These are phyloP conservation scores for Cyanoramphus novaezelandiae DNA, from an alignment of 2,113 vertebrate genomes.

Conservation along the genomic window DNA sequence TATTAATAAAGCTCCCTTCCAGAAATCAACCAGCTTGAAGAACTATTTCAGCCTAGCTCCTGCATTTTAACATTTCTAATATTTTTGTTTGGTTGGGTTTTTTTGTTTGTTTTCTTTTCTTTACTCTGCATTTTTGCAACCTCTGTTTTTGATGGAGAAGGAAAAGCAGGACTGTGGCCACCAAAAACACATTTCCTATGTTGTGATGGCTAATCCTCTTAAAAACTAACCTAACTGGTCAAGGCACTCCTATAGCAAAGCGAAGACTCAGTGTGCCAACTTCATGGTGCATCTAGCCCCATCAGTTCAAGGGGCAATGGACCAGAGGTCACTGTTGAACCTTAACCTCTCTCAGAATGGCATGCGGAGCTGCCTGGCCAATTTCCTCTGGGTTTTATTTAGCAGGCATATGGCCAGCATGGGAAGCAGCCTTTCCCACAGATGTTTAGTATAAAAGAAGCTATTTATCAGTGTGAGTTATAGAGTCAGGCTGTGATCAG, in stretches of 20 bases:
- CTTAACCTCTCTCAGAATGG: conserved; percentile 52
- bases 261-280: background rate
- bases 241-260: background rate
- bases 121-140: background rate
- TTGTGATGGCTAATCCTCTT: background rate
- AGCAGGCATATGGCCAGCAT: conserved; percentile 56
- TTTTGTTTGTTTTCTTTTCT: background rate
- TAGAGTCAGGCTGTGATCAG: conserved; percentile 16
- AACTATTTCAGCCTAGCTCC: background rate
- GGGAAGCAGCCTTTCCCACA: conserved; percentile 64
- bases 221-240: background rate
- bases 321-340: conserved; percentile 44
- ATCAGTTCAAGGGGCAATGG: conserved; percentile 17
- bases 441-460: conserved; percentile 58
- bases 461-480: conserved; percentile 44
- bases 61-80: background rate
- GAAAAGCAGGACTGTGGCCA: background rate
- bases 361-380: conserved; percentile 48
- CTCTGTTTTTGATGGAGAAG: background rate
- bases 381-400: conserved; percentile 71
- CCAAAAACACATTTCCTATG: background rate
- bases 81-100: background rate
- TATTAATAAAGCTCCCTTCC: background rate
- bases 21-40: conserved; percentile 1
- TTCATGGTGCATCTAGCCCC: background rate